Conservation (phyloP, 2,797 vertebrate species). For the Phataginus tricuspis region DNA sequence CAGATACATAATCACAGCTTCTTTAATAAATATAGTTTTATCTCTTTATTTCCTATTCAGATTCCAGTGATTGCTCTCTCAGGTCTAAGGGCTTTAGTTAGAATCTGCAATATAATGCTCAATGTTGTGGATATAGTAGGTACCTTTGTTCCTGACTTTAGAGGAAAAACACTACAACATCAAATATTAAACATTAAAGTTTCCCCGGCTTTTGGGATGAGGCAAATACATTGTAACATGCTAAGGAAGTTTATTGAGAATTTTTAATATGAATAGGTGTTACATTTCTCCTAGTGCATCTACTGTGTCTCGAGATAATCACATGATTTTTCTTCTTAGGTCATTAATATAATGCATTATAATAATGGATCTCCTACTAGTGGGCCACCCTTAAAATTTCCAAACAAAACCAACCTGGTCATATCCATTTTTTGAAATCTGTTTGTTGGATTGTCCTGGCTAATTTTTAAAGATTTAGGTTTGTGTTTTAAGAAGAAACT, state of each 20-base stretch:
- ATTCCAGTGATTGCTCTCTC: not conserved
- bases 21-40: conserved; percentile 1
- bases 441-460: not conserved
- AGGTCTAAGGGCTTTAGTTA: not conserved
- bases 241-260: not conserved
- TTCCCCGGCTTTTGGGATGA: not conserved
- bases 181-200: conserved; percentile 24
- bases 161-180: not conserved
- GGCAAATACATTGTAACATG: not conserved
- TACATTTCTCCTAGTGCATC: not conserved
- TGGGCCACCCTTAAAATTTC: not conserved
- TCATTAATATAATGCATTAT: not conserved
- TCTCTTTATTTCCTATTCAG: not conserved
- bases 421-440: not conserved
- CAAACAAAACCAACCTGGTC: not conserved
- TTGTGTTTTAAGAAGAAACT: conserved; percentile 27
- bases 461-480: conserved; percentile 9
- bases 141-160: not conserved
- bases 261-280: not conserved
- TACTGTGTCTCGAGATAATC: not conserved
- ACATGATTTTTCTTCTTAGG: not conserved
- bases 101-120: not conserved
- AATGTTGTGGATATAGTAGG: not conserved
- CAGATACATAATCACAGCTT: not conserved
- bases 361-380: not conserved